Conservation (phyloP, 2,888 invertebrate genomes). For the Dynastes grantii region DNA sequence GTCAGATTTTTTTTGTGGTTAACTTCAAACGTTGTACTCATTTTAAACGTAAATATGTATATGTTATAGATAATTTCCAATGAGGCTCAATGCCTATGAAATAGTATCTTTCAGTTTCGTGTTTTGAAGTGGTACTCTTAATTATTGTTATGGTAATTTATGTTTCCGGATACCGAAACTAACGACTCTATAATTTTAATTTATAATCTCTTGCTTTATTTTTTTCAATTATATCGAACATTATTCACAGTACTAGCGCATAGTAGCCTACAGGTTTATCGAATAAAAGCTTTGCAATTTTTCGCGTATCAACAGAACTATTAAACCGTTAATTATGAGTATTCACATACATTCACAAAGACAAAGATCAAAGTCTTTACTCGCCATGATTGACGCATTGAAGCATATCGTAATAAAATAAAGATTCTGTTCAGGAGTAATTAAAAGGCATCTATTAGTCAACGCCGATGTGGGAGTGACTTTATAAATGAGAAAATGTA, state of each 20-base stretch:
- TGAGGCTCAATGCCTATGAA: no score
- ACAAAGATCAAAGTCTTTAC: conserved; percentile 13
- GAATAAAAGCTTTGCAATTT: not conserved
- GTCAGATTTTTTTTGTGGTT: no score
- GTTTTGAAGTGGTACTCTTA: no score
- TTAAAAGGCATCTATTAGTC: conserved; percentile 16
- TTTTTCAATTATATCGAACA: no score
- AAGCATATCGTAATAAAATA: conserved; percentile 2
- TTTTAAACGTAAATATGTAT: no score
- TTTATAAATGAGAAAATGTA: conserved; percentile 12
- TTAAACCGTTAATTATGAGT: conserved; percentile 10
- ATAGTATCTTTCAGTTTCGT: no score
- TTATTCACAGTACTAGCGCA: no score
- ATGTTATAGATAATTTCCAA: no score
- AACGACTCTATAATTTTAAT: not conserved
- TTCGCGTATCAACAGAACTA: conserved; percentile 10
- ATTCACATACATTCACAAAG: not conserved
- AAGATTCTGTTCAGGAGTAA: not conserved
- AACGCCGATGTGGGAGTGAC: not conserved
- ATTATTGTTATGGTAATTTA: no score
- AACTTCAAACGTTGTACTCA: no score
- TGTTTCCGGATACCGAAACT: no score
- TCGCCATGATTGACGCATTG: conserved; percentile 15
- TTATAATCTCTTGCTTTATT: not conserved
- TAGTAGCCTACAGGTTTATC: no score